Base-by-base conservation (phyloP, 2,888 invertebrate species). In the Portevinia maculata region DNA sequence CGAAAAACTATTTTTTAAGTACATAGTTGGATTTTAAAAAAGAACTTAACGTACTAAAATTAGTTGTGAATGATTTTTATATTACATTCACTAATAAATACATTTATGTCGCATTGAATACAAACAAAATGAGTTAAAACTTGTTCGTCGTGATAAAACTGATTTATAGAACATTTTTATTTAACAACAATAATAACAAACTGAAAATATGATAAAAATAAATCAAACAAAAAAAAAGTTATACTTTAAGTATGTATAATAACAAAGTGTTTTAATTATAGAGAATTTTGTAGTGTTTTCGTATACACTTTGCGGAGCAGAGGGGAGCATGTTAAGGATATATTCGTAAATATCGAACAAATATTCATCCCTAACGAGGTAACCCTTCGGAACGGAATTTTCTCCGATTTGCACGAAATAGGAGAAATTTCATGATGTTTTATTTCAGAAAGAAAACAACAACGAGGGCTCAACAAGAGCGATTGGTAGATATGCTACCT, bases 131-230 rank as follows among this genome's bases (percentile, higher is more conserved):
- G 15, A 50, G 59, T 64, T 55, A 53, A 60, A 71, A 71, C 34
- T 70, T 79, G 74, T 79, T 84, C 79, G 74, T 70, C 79, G 84
- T 84, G 84, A 84, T 84, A 84, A 76, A 64, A 79, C 70, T 79
- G 70, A 69, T 79, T 70, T 74, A 79, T 79, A 84, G 70, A 84
- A 79, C 59, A 79, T 84, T 79, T 84, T 75, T 79, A 74, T 84
- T 76, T 79, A 73, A 71, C 50, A 37, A 48, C 30, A 59, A 55
- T 28, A 64, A 59, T 17, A 69, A 73, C 39, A 46, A 24, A 50
- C 21, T 59, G 64, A 81, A 53, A 21, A 41, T 69, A 74, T 69
- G 59, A 67, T 59, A 64, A 67, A 59, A 64, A 75, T 57, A 75
- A 81, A 81, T 81, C 75, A 75, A 81, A 69, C 69, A 52, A 75